phyloP scores from a whole-genome alignment of 2,113 vertebrate species.

The Limnothrissa miodon region DNA sequence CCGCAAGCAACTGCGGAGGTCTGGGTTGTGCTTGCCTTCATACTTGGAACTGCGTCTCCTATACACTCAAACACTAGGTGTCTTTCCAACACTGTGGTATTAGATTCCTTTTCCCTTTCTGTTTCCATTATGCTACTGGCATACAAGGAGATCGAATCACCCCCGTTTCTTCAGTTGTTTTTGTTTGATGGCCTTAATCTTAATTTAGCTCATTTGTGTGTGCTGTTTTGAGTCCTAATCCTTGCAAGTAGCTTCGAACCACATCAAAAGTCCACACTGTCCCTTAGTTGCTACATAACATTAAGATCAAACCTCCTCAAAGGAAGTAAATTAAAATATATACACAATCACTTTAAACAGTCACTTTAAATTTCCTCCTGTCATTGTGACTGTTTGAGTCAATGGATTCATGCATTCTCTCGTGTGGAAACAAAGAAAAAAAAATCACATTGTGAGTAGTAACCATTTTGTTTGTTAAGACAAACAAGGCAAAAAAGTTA shows the following conservation, averaged over 20 bases:
- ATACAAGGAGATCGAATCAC: background rate
- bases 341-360: constrained; percentile 4
- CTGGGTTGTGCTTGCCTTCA: background rate
- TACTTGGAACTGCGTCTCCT: background rate
- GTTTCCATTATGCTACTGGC: background rate
- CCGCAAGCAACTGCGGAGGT: background rate
- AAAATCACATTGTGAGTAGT: background rate
- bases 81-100: background rate
- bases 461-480: background rate
- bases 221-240: background rate
- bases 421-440: background rate
- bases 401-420: background rate
- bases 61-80: background rate
- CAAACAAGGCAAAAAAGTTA: background rate
- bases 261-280: constrained; percentile 1
- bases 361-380: background rate
- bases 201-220: constrained; percentile 2
- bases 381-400: background rate
- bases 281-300: background rate
- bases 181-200: background rate
- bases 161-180: background rate
- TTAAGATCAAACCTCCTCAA: background rate
- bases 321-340: background rate
- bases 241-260: background rate
- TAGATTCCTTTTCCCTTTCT: background rate